A percentile compares a stretch with the other conserved stretches of the same genome.
Evolutionary conservation across 2,888 invertebrate genomes (phyloP).

Genomic region (Caenorhabditis imperialis): DNA sequence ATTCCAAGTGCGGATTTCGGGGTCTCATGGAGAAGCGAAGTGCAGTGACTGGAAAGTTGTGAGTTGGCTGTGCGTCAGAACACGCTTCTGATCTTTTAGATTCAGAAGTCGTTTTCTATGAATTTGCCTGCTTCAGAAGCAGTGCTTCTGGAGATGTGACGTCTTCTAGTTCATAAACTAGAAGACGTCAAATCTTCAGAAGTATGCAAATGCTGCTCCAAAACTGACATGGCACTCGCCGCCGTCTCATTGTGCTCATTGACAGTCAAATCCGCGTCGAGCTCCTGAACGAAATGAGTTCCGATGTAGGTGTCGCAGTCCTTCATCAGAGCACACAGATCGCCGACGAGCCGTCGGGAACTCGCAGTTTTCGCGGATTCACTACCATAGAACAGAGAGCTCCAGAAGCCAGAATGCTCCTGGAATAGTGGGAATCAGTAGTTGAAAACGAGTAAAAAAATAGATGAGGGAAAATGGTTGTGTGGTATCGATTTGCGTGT

Average conservation of each 20-base stretch:
- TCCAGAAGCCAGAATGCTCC: slow-evolving; percentile 33
- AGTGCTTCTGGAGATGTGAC: too few relatives aligned
- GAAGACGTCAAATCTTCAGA: too few relatives aligned
- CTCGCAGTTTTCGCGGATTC: slow-evolving; percentile 5
- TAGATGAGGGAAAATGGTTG: too few relatives aligned
- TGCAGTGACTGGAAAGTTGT: not conserved
- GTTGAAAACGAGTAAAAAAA: too few relatives aligned
- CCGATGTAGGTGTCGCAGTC: slow-evolving; percentile 52
- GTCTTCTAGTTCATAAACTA: too few relatives aligned
- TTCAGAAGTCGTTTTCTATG: too few relatives aligned
- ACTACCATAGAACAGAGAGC: slow-evolving; percentile 5
- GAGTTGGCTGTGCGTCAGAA: too few relatives aligned
- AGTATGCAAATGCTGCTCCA: too few relatives aligned
- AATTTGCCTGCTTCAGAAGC: too few relatives aligned
- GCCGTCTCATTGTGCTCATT: slow-evolving; percentile 2
- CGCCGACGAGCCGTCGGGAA: slow-evolving; percentile 13
- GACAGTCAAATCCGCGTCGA: not conserved
- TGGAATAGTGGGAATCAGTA: slow-evolving; percentile 5
- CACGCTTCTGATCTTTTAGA: too few relatives aligned
- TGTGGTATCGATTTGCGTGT: too few relatives aligned
- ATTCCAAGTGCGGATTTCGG: slow-evolving; percentile 51
- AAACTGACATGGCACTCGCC: too few relatives aligned
- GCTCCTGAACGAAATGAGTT: slow-evolving; percentile 42
- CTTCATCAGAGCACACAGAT: slow-evolving; percentile 42
- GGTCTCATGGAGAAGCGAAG: slow-evolving; percentile 47